These are phyloP conservation scores for Cheilosia vernalis DNA, from an alignment of 2,888 invertebrate genomes.

Conservation along the genomic window DNA sequence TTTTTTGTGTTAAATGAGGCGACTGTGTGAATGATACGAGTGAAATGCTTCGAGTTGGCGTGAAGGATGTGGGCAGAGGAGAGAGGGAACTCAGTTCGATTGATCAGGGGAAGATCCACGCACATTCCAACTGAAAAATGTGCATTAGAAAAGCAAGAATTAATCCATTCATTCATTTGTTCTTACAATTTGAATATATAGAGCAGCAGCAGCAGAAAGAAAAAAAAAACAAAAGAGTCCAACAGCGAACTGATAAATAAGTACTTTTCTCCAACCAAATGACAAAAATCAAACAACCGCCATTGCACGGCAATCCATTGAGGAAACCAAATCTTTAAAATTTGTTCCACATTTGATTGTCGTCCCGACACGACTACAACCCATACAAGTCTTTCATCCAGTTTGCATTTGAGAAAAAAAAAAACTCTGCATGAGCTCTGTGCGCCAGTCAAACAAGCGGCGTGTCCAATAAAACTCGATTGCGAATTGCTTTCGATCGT, in stretches of 20 bases:
- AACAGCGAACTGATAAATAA: background rate
- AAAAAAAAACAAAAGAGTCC: background rate
- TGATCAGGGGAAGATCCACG: background rate
- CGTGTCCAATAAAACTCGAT: slow-evolving; percentile 26
- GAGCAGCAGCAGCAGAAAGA: background rate
- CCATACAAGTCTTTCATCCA: background rate
- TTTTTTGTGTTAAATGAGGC: background rate
- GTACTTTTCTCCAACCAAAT: background rate
- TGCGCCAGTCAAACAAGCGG: slow-evolving; percentile 22
- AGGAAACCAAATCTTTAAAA: slow-evolving; percentile 2
- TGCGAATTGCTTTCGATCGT: slow-evolving; percentile 38
- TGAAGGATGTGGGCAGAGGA: background rate
- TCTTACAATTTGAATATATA: background rate
- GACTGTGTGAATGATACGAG: background rate
- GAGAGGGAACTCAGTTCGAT: background rate
- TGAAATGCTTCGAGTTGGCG: background rate
- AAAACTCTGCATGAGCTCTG: background rate
- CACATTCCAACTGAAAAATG: background rate
- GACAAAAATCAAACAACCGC: background rate
- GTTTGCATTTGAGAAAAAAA: background rate
- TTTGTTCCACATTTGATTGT: slow-evolving; percentile 7
- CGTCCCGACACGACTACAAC: background rate
- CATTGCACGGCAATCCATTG: background rate
- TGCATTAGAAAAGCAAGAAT: no score
- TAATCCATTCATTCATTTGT: no score